Evolutionary conservation across 2,113 vertebrate genomes (phyloP).

Genomic region (Lamprotornis superbus): DNA sequence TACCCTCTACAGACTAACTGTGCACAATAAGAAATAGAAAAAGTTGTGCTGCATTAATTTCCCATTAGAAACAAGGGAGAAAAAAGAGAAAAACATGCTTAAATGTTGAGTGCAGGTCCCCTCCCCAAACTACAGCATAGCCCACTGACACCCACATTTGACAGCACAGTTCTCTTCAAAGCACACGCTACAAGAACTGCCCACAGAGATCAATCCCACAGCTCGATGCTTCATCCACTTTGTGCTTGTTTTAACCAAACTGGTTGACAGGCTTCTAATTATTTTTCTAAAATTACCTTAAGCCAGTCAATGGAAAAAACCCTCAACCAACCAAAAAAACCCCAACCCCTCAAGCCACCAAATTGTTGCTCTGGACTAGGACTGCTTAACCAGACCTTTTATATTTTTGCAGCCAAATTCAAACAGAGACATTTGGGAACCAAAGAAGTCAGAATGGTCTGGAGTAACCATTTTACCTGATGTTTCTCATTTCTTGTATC

Average conservation of each 20-base stretch:
- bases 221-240: background rate
- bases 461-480: background rate
- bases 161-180: background rate
- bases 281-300: background rate
- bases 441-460: background rate
- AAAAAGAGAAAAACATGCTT: background rate
- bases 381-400: background rate
- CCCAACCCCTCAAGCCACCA: fast-evolving
- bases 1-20: background rate
- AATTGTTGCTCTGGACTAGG: background rate
- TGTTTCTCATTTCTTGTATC: background rate
- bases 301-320: background rate
- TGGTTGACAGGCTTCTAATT: background rate
- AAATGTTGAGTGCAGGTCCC: background rate
- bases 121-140: background rate
- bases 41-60: background rate
- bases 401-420: background rate
- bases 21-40: background rate
- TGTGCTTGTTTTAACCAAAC: background rate
- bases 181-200: background rate
- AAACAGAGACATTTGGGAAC: background rate
- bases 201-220: background rate
- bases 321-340: fast-evolving
- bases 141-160: background rate
- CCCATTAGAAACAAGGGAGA: background rate